Percentiles rank a stretch among this genome's conserved stretches.
Conservation (phyloP, 2,113 vertebrate species). For the Neotoma lepida region DNA sequence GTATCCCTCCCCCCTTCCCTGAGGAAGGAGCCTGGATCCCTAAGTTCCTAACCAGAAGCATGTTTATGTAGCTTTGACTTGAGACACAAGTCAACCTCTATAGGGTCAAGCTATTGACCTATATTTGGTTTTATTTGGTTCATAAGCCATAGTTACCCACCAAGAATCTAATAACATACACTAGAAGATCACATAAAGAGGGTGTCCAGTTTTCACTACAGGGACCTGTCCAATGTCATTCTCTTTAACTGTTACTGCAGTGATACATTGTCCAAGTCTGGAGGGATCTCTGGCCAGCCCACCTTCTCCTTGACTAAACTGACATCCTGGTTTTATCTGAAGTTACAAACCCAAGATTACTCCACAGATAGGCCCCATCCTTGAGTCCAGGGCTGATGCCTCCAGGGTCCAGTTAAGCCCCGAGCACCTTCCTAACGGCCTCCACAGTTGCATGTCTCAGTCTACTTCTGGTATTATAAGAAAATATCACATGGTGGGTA, state of each 20-base stretch:
- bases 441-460: too few species aligned
- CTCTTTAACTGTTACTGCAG: too few species aligned
- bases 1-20: background rate
- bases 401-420: background rate
- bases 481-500: background rate
- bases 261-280: background rate
- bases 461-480: background rate
- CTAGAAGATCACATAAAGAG: background rate
- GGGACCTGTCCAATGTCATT: fast-evolving
- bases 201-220: fast-evolving
- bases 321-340: background rate
- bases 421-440: fast-evolving
- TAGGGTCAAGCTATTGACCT: background rate
- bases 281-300: background rate
- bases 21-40: background rate
- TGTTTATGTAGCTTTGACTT: background rate
- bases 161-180: background rate
- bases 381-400: background rate
- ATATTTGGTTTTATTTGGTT: background rate
- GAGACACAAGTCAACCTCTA: background rate
- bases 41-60: too few species aligned
- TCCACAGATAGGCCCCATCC: background rate
- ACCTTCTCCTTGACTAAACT: background rate
- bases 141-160: background rate
- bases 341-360: background rate